Percentiles rank a stretch among this genome's conserved stretches.
Conservation (phyloP, 2,888 invertebrate genomes). For the Idaea straminata region DNA sequence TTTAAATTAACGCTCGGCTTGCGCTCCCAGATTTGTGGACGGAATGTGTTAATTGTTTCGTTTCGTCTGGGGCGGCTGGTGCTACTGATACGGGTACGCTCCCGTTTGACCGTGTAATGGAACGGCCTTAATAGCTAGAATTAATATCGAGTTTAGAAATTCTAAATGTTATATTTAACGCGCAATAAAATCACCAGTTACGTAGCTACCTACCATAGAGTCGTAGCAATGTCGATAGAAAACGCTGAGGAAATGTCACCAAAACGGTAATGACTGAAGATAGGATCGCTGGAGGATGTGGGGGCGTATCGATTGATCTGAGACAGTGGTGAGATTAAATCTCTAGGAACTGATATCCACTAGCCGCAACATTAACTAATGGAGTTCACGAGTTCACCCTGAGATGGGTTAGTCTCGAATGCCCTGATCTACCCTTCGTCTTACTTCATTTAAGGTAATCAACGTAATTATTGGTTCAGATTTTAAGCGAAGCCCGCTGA, state of each 20-base stretch:
- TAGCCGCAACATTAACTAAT: slow-evolving; percentile 72
- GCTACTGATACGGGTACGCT: slow-evolving; percentile 20
- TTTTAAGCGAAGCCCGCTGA: too few species aligned
- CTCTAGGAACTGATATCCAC: slow-evolving; percentile 42
- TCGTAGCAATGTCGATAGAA: slow-evolving; percentile 45
- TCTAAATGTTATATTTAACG: slow-evolving; percentile 31
- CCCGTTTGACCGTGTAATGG: slow-evolving; percentile 45
- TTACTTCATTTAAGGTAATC: slow-evolving; percentile 57
- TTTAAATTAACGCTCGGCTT: slow-evolving; percentile 44
- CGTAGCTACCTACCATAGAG: slow-evolving; percentile 33
- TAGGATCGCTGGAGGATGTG: slow-evolving; percentile 46
- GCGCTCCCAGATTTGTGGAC: slow-evolving; percentile 44
- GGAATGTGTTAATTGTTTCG: slow-evolving; percentile 59
- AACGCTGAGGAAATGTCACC: slow-evolving; percentile 40
- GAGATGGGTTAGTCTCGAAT: slow-evolving; percentile 53
- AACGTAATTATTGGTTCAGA: slow-evolving; percentile 39
- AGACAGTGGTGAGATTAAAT: slow-evolving; percentile 57
- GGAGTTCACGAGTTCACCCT: slow-evolving; percentile 37
- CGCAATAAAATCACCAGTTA: slow-evolving; percentile 37
- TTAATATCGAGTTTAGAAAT: slow-evolving; percentile 27
- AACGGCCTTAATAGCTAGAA: slow-evolving; percentile 30
- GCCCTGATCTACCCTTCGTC: slow-evolving; percentile 47
- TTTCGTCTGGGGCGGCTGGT: slow-evolving; percentile 34
- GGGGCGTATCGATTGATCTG: slow-evolving; percentile 56
- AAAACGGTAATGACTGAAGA: slow-evolving; percentile 58